Conservation (phyloP, 2,113 vertebrate genomes). For the Mus pahari region DNA sequence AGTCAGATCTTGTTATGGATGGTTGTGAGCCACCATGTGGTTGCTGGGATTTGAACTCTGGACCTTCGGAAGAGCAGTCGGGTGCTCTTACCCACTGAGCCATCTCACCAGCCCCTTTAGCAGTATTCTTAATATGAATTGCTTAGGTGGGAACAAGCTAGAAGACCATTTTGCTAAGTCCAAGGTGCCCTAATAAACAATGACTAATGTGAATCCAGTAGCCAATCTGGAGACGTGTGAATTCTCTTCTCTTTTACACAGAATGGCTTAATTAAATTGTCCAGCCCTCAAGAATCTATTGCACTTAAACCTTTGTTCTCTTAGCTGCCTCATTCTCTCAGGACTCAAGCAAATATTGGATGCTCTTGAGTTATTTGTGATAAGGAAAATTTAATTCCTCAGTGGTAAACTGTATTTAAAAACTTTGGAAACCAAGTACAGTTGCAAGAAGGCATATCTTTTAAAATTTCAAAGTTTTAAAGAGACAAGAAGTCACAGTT, state of each 20-base stretch:
- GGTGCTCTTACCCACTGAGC: no score
- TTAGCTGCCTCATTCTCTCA: accelerated
- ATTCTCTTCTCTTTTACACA: not conserved
- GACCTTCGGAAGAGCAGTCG: no score
- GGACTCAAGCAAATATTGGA: not conserved
- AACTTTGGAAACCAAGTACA: constrained; percentile 42
- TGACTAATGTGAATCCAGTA: not conserved
- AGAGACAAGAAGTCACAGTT: no score
- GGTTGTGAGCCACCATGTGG: no score
- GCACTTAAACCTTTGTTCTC: accelerated
- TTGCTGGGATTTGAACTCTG: no score
- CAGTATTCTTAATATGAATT: not conserved
- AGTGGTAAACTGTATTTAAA: not conserved
- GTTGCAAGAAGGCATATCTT: not conserved
- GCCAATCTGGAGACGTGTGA: not conserved
- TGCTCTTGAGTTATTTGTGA: not conserved
- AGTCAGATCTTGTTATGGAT: no score
- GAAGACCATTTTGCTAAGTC: not conserved
- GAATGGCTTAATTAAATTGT: not conserved
- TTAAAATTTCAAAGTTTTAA: constrained; percentile 22
- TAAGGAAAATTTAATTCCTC: not conserved
- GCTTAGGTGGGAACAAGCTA: not conserved
- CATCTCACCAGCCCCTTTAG: no score
- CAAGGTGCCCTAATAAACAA: not conserved
- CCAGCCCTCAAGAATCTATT: not conserved